phyloP scores from a whole-genome alignment of 2,888 invertebrate genomes.

The Aelia acuminata region DNA sequence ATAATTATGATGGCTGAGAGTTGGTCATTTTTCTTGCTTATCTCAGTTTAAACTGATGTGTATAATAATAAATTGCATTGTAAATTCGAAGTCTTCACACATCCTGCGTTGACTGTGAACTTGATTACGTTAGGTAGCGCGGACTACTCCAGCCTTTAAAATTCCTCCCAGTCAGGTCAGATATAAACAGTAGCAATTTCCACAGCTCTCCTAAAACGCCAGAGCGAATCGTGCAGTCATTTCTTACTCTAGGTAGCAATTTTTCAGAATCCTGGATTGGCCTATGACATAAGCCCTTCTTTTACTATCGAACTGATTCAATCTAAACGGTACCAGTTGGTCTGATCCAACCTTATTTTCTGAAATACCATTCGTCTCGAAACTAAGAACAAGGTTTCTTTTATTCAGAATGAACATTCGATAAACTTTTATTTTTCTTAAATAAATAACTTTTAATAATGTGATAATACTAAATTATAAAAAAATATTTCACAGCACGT shows the following conservation, averaged over 20 bases:
- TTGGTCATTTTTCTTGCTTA: background rate
- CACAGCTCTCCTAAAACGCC: background rate
- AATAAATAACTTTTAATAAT: too few relatives aligned
- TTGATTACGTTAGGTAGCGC: background rate
- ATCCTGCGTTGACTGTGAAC: background rate
- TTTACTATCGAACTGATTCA: background rate
- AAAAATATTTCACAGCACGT: too few relatives aligned
- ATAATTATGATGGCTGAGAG: background rate
- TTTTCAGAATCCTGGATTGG: background rate
- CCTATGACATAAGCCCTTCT: background rate
- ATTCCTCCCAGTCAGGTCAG: background rate
- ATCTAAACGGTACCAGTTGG: background rate
- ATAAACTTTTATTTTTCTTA: too few relatives aligned
- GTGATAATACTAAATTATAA: too few relatives aligned
- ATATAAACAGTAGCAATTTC: background rate
- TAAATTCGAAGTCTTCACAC: background rate
- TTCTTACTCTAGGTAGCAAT: background rate
- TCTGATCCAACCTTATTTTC: background rate
- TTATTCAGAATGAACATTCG: too few relatives aligned
- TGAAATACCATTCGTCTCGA: background rate
- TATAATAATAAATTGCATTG: conserved; percentile 10
- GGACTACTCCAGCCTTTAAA: background rate
- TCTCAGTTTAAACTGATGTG: background rate
- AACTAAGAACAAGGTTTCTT: background rate
- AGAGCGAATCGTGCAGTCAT: background rate